A percentile compares a stretch with the other conserved stretches of the same genome.
phyloP scores from a whole-genome alignment of 2,888 invertebrate species.

The Philopedon plagiatum region DNA sequence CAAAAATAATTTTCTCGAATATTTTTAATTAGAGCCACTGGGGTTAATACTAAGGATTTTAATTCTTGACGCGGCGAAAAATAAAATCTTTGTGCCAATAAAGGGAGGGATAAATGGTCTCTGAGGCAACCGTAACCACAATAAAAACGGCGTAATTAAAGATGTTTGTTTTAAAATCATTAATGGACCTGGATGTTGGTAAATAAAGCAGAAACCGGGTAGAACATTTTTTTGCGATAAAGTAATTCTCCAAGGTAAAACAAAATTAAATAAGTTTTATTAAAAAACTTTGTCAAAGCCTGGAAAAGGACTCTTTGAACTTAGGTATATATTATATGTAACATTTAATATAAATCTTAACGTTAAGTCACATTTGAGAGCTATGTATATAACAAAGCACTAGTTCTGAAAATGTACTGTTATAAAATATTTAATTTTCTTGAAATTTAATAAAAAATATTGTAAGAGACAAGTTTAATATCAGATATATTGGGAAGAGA shows the following conservation, averaged over 20 bases:
- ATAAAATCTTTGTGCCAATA: constrained; percentile 7
- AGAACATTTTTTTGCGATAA: constrained; percentile 14
- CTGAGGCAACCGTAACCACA: constrained; percentile 4
- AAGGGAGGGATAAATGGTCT: constrained; percentile 17
- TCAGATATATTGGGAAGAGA: neutral
- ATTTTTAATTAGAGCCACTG: neutral
- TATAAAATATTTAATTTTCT: neutral
- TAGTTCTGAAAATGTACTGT: neutral
- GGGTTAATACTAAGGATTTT: neutral
- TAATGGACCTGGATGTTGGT: neutral
- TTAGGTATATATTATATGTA: neutral
- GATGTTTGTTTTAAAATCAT: constrained; percentile 13
- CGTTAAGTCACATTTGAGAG: neutral
- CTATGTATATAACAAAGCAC: constrained; percentile 3
- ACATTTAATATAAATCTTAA: constrained; percentile 11
- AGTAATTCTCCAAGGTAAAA: constrained; percentile 20
- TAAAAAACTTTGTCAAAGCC: constrained; percentile 32
- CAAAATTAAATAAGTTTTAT: constrained; percentile 31
- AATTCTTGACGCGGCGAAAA: neutral
- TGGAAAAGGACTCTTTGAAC: constrained; percentile 8
- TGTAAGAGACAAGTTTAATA: neutral
- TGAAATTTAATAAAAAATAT: neutral
- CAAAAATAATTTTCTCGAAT: neutral
- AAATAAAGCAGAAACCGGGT: neutral
- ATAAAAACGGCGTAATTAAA: constrained; percentile 26